Evolutionary conservation across 2,888 invertebrate species (phyloP).

Genomic region (Pecten maximus): DNA sequence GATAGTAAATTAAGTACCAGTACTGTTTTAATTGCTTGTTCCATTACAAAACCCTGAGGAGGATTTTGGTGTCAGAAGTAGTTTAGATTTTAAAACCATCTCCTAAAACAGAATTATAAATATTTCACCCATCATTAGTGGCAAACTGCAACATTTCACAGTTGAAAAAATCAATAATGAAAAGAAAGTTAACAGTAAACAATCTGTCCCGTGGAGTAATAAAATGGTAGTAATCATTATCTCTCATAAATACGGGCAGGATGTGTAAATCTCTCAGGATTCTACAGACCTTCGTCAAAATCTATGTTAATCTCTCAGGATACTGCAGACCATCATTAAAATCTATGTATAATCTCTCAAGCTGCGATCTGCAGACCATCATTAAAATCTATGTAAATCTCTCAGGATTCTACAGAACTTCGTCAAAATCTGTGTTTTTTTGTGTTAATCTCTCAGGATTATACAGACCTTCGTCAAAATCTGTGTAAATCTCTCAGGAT

Average conservation of each 20-base stretch:
- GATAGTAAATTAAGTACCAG: not conserved
- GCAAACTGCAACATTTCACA: conserved; percentile 28
- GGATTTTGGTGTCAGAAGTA: not conserved
- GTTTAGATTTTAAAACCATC: conserved; percentile 3
- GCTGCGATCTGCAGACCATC: no score
- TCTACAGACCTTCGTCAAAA: no score
- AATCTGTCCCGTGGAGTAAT: not conserved
- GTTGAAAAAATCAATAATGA: not conserved
- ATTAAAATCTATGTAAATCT: no score
- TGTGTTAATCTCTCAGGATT: no score
- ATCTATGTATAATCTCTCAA: no score
- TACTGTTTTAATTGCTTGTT: not conserved
- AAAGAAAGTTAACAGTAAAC: not conserved
- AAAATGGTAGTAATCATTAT: not conserved
- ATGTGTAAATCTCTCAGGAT: no score
- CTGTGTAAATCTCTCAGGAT: no score
- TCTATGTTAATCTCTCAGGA: not conserved
- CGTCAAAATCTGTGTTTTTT: not conserved
- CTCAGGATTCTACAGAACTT: no score
- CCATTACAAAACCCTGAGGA: not conserved
- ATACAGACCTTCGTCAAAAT: no score
- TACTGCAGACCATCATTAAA: not conserved
- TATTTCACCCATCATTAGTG: conserved; percentile 26
- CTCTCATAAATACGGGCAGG: not conserved
- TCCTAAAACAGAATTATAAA: not conserved